phyloP scores from a whole-genome alignment of 2,113 vertebrate species.

The Carettochelys insculpta region DNA sequence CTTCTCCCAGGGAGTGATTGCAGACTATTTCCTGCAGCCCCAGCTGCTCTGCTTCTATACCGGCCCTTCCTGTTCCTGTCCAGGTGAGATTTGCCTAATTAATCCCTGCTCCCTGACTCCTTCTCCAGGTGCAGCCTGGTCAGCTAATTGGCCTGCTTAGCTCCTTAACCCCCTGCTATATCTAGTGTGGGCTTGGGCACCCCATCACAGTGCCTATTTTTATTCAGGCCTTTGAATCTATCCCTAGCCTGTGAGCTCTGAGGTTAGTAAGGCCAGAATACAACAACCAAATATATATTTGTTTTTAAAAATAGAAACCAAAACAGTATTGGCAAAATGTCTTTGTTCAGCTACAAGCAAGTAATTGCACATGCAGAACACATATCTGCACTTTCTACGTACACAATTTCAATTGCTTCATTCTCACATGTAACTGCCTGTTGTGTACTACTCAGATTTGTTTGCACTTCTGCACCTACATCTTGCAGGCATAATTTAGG shows the following conservation, averaged over 20 bases:
- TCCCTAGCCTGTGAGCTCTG: constrained; percentile 13
- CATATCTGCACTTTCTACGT: background rate
- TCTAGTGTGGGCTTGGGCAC: background rate
- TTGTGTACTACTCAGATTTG: background rate
- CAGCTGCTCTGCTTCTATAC: background rate
- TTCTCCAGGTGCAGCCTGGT: background rate
- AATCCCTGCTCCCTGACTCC: background rate
- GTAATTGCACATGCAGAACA: background rate
- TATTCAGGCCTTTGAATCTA: constrained; percentile 49
- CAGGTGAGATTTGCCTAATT: background rate
- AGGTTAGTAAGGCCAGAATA: constrained; percentile 9
- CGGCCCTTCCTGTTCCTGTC: background rate
- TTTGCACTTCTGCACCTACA: background rate
- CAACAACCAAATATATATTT: background rate
- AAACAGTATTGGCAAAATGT: constrained; percentile 4
- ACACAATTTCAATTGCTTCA: background rate
- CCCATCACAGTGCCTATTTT: background rate
- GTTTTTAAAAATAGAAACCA: background rate
- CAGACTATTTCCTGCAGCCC: background rate
- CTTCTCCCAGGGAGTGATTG: background rate
- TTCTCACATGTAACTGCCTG: background rate
- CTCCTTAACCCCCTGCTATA: background rate
- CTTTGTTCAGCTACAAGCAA: background rate
- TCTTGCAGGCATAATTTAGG: background rate
- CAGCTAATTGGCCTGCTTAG: background rate